phyloP scores from a whole-genome alignment of 2,113 vertebrate genomes.

The Pangasianodon gigas region DNA sequence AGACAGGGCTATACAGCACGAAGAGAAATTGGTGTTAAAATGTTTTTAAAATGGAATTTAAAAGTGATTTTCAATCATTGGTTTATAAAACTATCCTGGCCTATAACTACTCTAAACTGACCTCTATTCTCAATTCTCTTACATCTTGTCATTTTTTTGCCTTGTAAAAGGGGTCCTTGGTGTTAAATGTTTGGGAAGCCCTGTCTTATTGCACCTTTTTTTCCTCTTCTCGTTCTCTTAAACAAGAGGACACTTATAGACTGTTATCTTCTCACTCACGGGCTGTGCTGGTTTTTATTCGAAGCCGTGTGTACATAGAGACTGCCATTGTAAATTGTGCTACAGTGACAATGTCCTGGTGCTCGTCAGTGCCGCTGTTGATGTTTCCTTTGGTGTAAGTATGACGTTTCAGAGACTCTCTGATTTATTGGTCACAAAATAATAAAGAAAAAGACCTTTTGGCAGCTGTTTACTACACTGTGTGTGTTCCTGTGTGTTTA shows the following conservation, averaged over 20 bases:
- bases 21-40: neutral
- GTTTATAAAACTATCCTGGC: neutral
- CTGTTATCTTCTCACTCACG: constrained; percentile 71
- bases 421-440: constrained; percentile 62
- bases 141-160: neutral
- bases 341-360: constrained; percentile 57
- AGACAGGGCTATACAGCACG: neutral
- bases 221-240: constrained; percentile 53
- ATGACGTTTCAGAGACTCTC: constrained; percentile 67
- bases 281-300: constrained; percentile 53
- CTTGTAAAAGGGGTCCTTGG: neutral
- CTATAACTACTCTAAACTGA: neutral
- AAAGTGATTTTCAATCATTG: neutral
- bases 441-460: constrained; percentile 72
- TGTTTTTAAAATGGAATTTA: neutral
- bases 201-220: constrained; percentile 56
- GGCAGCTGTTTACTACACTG: constrained; percentile 72
- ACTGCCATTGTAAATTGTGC: constrained; percentile 68
- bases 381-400: constrained; percentile 64
- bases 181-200: constrained; percentile 35
- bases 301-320: constrained; percentile 64
- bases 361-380: constrained; percentile 72
- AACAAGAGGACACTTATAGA: constrained; percentile 64
- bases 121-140: neutral
- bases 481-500: constrained; percentile 39